Evolutionary conservation across 2,888 invertebrate species (phyloP).

Genomic region (Spatulosminthurus flaviceps): DNA sequence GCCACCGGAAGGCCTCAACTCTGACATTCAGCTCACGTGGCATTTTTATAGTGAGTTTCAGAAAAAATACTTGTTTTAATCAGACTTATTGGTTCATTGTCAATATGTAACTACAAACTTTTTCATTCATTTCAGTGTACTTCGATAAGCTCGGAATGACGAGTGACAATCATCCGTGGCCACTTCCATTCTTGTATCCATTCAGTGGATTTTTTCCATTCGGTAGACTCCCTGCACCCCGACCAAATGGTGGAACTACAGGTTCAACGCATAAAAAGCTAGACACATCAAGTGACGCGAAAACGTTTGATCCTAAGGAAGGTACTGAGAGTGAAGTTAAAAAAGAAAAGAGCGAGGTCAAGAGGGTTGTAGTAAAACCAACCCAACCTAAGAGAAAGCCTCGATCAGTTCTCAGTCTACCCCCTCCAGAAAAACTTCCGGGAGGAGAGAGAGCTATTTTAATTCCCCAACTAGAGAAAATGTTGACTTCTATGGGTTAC

Average conservation of each 20-base stretch:
- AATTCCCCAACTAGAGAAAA: slow-evolving; percentile 56
- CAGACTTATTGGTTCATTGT: no score
- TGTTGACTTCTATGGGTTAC: slow-evolving; percentile 55
- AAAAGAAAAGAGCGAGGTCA: background rate
- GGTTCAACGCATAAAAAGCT: background rate
- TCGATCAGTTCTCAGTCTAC: slow-evolving; percentile 53
- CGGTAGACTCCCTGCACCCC: background rate
- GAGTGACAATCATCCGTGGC: slow-evolving; percentile 56
- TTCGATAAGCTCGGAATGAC: slow-evolving; percentile 61
- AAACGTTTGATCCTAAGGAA: background rate
- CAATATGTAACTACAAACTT: background rate
- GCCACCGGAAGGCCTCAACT: slow-evolving; percentile 57
- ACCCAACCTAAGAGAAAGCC: background rate
- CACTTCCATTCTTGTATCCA: slow-evolving; percentile 35
- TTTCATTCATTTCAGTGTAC: slow-evolving; percentile 48
- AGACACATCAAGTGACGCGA: background rate
- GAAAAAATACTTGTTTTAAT: no score
- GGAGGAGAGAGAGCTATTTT: slow-evolving; percentile 61
- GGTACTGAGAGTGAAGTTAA: background rate
- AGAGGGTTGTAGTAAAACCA: slow-evolving; percentile 6
- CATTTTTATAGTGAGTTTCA: slow-evolving; percentile 59
- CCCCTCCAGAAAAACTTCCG: slow-evolving; percentile 58
- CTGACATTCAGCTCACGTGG: slow-evolving; percentile 57
- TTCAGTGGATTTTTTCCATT: slow-evolving; percentile 48
- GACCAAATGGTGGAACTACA: background rate